phyloP scores from a whole-genome alignment of 1,140 invertebrate genomes.

The Spodoptera frugiperda region DNA sequence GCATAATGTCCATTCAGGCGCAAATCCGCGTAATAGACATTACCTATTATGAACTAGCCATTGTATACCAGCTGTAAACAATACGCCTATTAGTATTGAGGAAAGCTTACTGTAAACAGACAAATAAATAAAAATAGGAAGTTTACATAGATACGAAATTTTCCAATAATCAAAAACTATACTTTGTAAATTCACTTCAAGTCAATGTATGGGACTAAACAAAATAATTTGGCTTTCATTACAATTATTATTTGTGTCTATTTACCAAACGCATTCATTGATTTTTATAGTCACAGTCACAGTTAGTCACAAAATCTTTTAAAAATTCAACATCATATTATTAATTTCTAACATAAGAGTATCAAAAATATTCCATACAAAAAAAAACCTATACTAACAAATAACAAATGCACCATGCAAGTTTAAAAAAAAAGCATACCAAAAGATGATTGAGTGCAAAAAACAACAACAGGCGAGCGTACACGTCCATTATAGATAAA shows the following conservation, averaged over 20 bases:
- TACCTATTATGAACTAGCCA: slow-evolving; percentile 19
- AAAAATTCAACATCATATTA: no score
- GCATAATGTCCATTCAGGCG: slow-evolving; percentile 25
- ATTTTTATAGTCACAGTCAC: no score
- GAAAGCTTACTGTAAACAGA: neutral
- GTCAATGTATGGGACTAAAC: no score
- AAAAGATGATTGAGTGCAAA: slow-evolving; percentile 42
- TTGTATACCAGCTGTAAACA: slow-evolving; percentile 20
- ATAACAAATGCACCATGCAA: neutral
- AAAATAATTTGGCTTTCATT: no score
- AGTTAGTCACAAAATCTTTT: no score
- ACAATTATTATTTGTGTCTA: no score
- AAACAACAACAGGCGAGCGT: slow-evolving; percentile 30
- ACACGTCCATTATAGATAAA: slow-evolving; percentile 42
- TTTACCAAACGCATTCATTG: no score
- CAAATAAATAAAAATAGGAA: neutral
- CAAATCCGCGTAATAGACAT: slow-evolving; percentile 37
- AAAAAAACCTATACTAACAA: neutral
- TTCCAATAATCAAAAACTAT: no score
- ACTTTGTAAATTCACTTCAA: no score
- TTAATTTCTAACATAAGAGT: no score
- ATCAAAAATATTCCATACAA: no score
- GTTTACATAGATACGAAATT: no score
- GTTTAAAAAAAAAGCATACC: slow-evolving; percentile 36
- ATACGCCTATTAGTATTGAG: slow-evolving; percentile 21